Percentiles rank a stretch among this genome's conserved stretches.
Evolutionary conservation across 2,797 vertebrate species (phyloP).

Genomic region (Alfaro cultratus): DNA sequence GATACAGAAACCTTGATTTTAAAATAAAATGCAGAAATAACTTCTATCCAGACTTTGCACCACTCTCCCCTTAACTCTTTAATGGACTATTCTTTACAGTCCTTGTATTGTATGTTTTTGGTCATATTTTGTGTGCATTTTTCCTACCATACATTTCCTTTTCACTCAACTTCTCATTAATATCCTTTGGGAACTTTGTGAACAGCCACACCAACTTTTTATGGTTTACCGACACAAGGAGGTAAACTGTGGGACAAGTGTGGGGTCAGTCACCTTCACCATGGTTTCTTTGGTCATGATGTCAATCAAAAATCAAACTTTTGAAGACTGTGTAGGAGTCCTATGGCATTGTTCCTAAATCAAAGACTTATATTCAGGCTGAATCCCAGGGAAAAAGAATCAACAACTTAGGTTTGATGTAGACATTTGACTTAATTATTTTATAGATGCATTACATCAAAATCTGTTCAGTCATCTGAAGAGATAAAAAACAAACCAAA

Average conservation of each 20-base stretch:
- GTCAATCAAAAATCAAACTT: not conserved
- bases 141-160: not conserved
- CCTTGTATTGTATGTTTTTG: not conserved
- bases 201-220: not conserved
- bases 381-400: not conserved
- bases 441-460: not conserved
- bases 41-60: not conserved
- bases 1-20: not conserved
- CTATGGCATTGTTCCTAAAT: not conserved
- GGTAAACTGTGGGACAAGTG: not conserved
- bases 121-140: not conserved
- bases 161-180: not conserved
- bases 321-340: not conserved
- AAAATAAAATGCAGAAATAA: not conserved
- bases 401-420: not conserved
- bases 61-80: not conserved
- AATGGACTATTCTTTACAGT: not conserved
- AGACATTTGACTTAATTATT: not conserved
- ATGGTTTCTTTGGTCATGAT: not conserved
- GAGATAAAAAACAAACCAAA: not conserved
- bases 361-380: not conserved
- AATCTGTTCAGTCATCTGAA: not conserved
- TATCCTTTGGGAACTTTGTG: not conserved
- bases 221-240: not conserved
- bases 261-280: not conserved